These are phyloP conservation scores for Oryzias curvinotus DNA, from an alignment of 2,113 vertebrate species.

Conservation along the genomic window DNA sequence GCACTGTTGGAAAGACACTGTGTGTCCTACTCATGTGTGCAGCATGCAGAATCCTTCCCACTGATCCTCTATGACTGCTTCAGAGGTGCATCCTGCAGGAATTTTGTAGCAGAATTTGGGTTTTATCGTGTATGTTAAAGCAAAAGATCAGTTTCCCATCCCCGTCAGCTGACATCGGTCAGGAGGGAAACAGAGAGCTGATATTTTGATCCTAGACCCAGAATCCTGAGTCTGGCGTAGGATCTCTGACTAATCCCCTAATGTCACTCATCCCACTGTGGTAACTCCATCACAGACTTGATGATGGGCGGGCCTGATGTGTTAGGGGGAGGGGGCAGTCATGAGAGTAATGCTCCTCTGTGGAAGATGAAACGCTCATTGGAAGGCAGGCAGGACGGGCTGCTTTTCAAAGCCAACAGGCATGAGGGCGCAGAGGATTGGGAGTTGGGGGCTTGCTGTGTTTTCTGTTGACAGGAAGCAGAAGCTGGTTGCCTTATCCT, in stretches of 20 bases:
- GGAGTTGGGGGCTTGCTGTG: not conserved
- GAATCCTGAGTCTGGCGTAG: constrained; percentile 51
- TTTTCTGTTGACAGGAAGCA: constrained; percentile 20
- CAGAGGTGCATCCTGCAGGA: constrained; percentile 33
- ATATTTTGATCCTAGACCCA: constrained; percentile 50
- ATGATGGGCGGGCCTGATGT: constrained; percentile 47
- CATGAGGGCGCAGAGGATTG: not conserved
- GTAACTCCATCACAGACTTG: constrained; percentile 40
- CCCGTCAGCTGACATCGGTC: constrained; percentile 33
- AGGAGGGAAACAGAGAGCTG: constrained; percentile 26
- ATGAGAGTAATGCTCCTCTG: constrained; percentile 20
- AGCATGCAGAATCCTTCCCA: constrained; percentile 30
- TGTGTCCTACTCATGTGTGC: constrained; percentile 48
- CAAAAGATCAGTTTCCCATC: constrained; percentile 28
- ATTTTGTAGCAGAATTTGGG: constrained; percentile 23
- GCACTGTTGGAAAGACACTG: constrained; percentile 40
- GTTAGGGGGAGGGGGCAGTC: constrained; percentile 8
- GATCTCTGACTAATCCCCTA: constrained; percentile 68
- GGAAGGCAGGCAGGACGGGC: constrained; percentile 16
- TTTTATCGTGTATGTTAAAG: constrained; percentile 25
- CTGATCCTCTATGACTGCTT: constrained; percentile 47
- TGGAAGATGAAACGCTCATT: constrained; percentile 28
- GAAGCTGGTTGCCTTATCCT: constrained; percentile 27
- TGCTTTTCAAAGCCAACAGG: constrained; percentile 34
- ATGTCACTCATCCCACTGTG: constrained; percentile 60